These are phyloP conservation scores for Arbacia lixula DNA, from an alignment of 53 echinoderm and acorn worm genomes.

Conservation along the genomic window DNA sequence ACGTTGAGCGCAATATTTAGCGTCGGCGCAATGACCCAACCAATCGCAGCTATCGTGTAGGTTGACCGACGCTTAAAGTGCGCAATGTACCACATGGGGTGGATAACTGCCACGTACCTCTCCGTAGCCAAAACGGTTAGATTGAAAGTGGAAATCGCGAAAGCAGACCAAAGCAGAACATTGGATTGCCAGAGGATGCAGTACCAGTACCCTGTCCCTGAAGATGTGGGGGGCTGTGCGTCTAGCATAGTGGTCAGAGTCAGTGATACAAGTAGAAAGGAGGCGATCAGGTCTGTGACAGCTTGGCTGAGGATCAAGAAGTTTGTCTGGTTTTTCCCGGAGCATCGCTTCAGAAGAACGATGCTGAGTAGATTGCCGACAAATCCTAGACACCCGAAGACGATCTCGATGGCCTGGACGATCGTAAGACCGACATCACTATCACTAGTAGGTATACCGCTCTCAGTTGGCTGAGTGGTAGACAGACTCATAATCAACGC, in stretches of 20 bases:
- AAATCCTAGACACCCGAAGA: not conserved
- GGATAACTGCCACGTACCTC: constrained; percentile 3
- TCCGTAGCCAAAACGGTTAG: constrained; percentile 10
- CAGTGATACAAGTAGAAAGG: not conserved
- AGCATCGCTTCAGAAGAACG: not conserved
- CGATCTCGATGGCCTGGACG: not conserved
- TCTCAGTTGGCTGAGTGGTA: no score
- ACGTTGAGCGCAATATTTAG: not conserved
- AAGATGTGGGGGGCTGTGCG: not conserved
- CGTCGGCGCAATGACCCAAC: not conserved
- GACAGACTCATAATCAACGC: no score
- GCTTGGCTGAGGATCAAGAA: constrained; percentile 18
- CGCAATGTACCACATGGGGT: constrained; percentile 12
- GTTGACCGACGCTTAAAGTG: not conserved
- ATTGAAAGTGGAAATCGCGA: constrained; percentile 12
- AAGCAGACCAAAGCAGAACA: not conserved
- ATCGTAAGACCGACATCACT: not conserved
- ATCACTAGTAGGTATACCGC: no score
- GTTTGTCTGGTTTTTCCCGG: not conserved
- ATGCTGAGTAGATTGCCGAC: constrained; percentile 6
- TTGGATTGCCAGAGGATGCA: constrained; percentile 6
- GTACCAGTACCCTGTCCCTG: not conserved
- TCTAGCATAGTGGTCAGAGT: not conserved
- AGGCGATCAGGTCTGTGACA: not conserved
- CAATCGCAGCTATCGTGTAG: not conserved